Evolutionary conservation across 2,888 invertebrate genomes (phyloP), one percentile per base, ranked within the genome.

Genomic region (Lagria hirta): DNA sequence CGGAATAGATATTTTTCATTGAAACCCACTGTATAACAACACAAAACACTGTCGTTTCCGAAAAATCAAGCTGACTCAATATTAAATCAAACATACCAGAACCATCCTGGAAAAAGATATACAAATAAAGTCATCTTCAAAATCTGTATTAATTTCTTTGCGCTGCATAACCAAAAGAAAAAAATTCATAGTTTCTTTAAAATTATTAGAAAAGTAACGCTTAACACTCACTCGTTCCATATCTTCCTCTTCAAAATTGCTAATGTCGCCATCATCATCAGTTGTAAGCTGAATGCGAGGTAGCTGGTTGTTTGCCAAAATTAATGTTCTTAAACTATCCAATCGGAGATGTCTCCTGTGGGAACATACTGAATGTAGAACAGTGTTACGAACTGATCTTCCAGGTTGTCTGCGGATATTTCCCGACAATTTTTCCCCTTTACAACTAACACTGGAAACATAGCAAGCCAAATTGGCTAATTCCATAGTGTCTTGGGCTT

Each of bases 281-380:
- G 88, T 88, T 1, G 86, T 85, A 51, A 88, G 68, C 62, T 88
- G 88, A 48, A 95, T 87, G 28, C 88, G 78, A 0, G 80, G 82
- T 30, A 98, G 72, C 43, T 84, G 74, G 74, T 98, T 98, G 69
- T 92, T 89, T 0, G 93, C 86, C 35, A 98, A 70, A 44, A 95
- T 81, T 52, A 95, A 71, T 0, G 91, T 91, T 43, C 91, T 77
- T 23, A 94, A 74, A 52, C 84, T 86, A 60, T 90, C 88, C 20
- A 96, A 76, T 11, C 89, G 76, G 36, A 87, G 73, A 65, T 97
- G 97, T 3, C 89, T 74, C n/a, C 90, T 73, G 55, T 93, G 93
- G 0, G 82, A 77, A 63, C 93, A 94, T 1, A 90, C 88, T n/a
- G 85, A 84, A 69, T 83, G 83, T 3, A 90, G 70, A 37, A 90